Percentiles rank a stretch among this genome's conserved stretches.
Conservation (phyloP, 2,797 vertebrate species). For the Pagetopsis macropterus region DNA sequence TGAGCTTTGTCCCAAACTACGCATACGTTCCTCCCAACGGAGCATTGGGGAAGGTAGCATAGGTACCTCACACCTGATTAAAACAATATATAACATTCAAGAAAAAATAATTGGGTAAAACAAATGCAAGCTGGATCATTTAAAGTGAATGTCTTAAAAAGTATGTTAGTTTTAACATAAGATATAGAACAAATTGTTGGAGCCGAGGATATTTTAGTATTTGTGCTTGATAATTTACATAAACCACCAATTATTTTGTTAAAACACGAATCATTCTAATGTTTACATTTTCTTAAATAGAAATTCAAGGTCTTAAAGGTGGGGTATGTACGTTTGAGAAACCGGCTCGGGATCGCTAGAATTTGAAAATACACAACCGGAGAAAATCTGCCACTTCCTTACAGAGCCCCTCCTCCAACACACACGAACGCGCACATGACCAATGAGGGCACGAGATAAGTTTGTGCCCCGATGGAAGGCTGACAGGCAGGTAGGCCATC, state of each 20-base stretch:
- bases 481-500: too few relatives aligned
- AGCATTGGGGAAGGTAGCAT: background rate
- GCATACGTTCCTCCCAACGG: background rate
- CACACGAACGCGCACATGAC: too few relatives aligned
- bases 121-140: background rate
- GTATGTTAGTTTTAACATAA: background rate
- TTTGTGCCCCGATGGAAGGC: too few relatives aligned
- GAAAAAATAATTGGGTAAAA: background rate
- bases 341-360: too few relatives aligned
- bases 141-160: background rate
- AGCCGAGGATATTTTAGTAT: background rate
- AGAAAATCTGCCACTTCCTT: too few relatives aligned
- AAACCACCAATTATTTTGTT: background rate
- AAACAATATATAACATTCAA: background rate
- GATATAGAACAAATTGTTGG: background rate
- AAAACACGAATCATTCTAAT: too few relatives aligned
- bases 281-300: too few relatives aligned
- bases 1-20: constrained; percentile 63
- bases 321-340: too few relatives aligned
- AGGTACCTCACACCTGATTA: background rate
- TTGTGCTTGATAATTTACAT: background rate
- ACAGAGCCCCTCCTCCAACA: too few relatives aligned
- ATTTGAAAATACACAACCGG: too few relatives aligned
- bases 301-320: too few relatives aligned
- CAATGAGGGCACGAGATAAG: too few relatives aligned